Conservation (phyloP, 2,888 invertebrate genomes). For the Gastrophysa polygoni region DNA sequence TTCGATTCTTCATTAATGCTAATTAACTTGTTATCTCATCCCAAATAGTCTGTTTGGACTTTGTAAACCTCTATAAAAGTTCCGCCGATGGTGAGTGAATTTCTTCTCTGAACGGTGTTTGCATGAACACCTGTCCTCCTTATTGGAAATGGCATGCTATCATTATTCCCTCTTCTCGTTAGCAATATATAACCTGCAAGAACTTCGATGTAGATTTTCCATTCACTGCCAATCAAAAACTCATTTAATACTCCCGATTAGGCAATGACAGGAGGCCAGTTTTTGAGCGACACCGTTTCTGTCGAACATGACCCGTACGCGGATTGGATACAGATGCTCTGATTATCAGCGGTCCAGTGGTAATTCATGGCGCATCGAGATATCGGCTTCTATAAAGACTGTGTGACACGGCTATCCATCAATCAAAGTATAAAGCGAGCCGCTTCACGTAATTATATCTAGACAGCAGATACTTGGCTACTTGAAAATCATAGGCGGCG, state of each 20-base stretch:
- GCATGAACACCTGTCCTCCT: neutral
- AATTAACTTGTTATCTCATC: neutral
- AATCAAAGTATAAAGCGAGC: slow-evolving; percentile 50
- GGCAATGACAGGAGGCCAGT: slow-evolving; percentile 46
- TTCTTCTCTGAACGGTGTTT: neutral
- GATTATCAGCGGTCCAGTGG: slow-evolving; percentile 45
- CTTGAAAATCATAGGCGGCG: slow-evolving; percentile 29
- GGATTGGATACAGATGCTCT: slow-evolving; percentile 48
- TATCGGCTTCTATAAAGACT: slow-evolving; percentile 43
- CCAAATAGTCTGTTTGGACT: neutral
- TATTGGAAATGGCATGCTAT: neutral
- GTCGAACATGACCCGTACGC: slow-evolving; percentile 45
- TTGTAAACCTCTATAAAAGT: neutral
- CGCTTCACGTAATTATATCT: slow-evolving; percentile 49
- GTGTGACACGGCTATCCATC: slow-evolving; percentile 52
- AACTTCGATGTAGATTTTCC: slow-evolving; percentile 15
- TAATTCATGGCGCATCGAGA: slow-evolving; percentile 47
- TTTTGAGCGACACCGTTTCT: slow-evolving; percentile 48
- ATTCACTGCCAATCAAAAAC: slow-evolving; percentile 23
- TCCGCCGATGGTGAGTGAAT: neutral
- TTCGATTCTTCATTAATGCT: neutral
- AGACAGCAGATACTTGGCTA: slow-evolving; percentile 41
- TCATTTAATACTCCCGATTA: slow-evolving; percentile 45
- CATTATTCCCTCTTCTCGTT: neutral
- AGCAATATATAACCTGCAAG: slow-evolving; percentile 7